phyloP scores from a whole-genome alignment of 2,797 vertebrate genomes.

The Bovichtus variegatus region DNA sequence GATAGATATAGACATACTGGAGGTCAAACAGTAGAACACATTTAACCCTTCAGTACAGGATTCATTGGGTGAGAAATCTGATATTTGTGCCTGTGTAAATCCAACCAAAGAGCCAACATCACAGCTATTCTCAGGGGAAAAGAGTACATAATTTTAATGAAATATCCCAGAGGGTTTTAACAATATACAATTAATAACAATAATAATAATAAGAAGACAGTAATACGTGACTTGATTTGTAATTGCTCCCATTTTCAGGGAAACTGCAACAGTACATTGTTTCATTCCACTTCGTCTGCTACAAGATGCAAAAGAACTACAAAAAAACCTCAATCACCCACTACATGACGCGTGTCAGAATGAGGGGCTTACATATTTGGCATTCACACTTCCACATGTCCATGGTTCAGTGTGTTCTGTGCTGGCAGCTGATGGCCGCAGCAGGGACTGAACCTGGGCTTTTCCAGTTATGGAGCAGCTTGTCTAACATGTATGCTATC shows the following conservation, averaged over 20 bases:
- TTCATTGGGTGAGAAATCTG: slow-evolving; percentile 6
- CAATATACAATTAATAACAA: slow-evolving; percentile 62
- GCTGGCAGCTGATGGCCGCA: neutral
- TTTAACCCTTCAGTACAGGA: neutral
- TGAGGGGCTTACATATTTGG: slow-evolving; percentile 20
- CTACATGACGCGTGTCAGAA: slow-evolving; percentile 11
- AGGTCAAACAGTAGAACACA: slow-evolving; percentile 7
- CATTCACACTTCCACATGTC: slow-evolving; percentile 12
- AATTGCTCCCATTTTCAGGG: slow-evolving; percentile 36
- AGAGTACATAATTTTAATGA: slow-evolving; percentile 43
- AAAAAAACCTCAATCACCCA: neutral
- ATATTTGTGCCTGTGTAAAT: slow-evolving; percentile 32
- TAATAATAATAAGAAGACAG: slow-evolving; percentile 51
- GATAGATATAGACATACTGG: neutral
- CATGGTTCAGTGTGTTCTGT: neutral
- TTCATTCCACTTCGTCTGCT: slow-evolving; percentile 39
- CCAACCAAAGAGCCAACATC: slow-evolving; percentile 27
- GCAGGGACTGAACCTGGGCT: neutral
- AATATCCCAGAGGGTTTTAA: slow-evolving; percentile 64
- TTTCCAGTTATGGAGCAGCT: slow-evolving; percentile 7
- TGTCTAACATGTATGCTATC: neutral
- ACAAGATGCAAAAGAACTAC: slow-evolving; percentile 26
- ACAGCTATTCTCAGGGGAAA: slow-evolving; percentile 24
- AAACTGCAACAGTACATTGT: slow-evolving; percentile 34
- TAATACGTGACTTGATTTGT: slow-evolving; percentile 32